Conservation (phyloP, 2,113 vertebrate genomes). For the Miniopterus natalensis region DNA sequence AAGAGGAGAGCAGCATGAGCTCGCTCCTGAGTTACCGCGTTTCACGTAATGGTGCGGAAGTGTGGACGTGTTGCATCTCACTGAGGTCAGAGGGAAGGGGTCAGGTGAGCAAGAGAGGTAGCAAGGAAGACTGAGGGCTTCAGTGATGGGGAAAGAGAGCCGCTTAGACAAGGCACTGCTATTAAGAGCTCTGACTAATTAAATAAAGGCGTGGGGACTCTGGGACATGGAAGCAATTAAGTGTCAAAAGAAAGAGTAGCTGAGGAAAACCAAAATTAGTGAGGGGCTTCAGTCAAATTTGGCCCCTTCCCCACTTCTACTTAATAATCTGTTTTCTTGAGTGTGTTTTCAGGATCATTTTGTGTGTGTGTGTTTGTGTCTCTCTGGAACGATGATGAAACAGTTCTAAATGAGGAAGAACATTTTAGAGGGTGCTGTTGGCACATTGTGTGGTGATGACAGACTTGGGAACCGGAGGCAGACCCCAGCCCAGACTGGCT, state of each 20-base stretch:
- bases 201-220: not conserved
- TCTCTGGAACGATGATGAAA: not conserved
- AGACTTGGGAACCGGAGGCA: not conserved
- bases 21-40: fast-evolving
- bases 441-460: not conserved
- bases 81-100: not conserved
- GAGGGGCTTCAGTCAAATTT: not conserved
- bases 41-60: not conserved
- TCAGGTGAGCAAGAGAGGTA: not conserved
- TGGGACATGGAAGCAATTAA: not conserved
- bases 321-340: constrained; percentile 22
- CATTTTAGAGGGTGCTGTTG: not conserved
- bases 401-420: not conserved
- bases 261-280: not conserved
- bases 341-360: not conserved
- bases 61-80: not conserved
- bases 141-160: not conserved
- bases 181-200: not conserved
- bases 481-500: not conserved
- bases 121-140: not conserved
- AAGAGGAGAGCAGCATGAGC: fast-evolving
- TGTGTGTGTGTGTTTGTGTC: not conserved
- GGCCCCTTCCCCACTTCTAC: not conserved
- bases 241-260: not conserved
- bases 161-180: not conserved